A percentile compares a stretch with the other conserved stretches of the same genome.
These are phyloP conservation scores for Jacana jacana DNA, from an alignment of 2,113 vertebrate genomes.

Conservation along the genomic window DNA sequence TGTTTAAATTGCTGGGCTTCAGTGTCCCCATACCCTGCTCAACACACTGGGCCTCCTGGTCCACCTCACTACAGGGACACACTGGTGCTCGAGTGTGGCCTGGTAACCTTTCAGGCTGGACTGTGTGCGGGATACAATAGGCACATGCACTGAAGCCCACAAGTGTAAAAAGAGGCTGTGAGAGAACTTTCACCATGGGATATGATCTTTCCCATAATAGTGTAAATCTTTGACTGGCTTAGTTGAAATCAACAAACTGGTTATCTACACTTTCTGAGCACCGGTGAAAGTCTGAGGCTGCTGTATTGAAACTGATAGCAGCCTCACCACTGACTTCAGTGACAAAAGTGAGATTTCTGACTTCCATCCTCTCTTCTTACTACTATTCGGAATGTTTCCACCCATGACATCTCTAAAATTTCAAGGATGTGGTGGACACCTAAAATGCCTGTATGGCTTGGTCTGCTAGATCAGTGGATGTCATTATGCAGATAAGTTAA, in stretches of 20 bases:
- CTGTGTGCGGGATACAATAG: not conserved
- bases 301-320: not conserved
- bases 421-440: not conserved
- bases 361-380: not conserved
- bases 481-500: not conserved
- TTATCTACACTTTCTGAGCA: not conserved
- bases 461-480: not conserved
- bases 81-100: accelerated
- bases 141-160: not conserved
- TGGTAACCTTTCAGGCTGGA: not conserved
- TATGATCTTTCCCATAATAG: not conserved
- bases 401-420: not conserved
- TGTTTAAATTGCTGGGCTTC: not conserved
- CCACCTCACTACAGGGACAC: too few species aligned
- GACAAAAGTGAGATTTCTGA: not conserved
- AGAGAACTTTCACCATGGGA: not conserved
- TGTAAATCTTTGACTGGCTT: not conserved
- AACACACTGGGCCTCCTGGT: accelerated
- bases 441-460: not conserved
- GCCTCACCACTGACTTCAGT: not conserved
- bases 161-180: not conserved
- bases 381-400: not conserved
- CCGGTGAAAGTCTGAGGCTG: not conserved
- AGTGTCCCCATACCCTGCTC: not conserved
- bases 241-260: not conserved